A percentile compares a stretch with the other conserved stretches of the same genome.
phyloP scores from a whole-genome alignment of 1,140 invertebrate genomes.

The Riptortus pedestris region DNA sequence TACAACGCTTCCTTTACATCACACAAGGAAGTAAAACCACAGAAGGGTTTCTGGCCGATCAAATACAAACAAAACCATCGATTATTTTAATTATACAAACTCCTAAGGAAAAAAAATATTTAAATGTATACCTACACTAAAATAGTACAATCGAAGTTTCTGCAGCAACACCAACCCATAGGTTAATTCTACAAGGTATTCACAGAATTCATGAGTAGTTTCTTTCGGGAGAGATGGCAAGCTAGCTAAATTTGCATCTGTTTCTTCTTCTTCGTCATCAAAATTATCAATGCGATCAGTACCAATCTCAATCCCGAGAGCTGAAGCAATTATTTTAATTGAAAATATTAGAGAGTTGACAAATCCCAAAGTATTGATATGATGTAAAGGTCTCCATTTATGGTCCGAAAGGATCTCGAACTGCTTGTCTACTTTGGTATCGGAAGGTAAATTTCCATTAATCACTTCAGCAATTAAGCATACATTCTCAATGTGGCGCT shows the following conservation, averaged over 20 bases:
- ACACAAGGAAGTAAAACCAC: no score
- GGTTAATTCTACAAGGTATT: not conserved
- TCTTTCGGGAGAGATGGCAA: not conserved
- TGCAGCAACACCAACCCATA: slow-evolving; percentile 11
- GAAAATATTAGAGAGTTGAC: not conserved
- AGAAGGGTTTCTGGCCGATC: no score
- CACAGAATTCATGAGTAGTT: not conserved
- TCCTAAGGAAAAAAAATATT: no score
- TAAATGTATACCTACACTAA: slow-evolving; percentile 10
- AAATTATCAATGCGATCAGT: not conserved
- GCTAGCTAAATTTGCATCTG: not conserved
- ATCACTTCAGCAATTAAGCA: slow-evolving; percentile 6
- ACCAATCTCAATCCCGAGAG: not conserved
- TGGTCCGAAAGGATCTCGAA: not conserved
- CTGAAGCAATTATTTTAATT: slow-evolving; percentile 6
- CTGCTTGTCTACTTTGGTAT: not conserved
- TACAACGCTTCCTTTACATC: no score
- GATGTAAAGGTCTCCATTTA: slow-evolving; percentile 21
- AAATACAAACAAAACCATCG: no score
- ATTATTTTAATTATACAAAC: no score
- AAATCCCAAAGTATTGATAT: slow-evolving; percentile 3
- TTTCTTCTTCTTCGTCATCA: not conserved
- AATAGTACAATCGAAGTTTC: slow-evolving; percentile 13
- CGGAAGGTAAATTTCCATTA: slow-evolving; percentile 1
- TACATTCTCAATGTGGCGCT: slow-evolving; percentile 4